phyloP scores from a whole-genome alignment of 2,113 vertebrate species.

The Rhagologus leucostigma region DNA sequence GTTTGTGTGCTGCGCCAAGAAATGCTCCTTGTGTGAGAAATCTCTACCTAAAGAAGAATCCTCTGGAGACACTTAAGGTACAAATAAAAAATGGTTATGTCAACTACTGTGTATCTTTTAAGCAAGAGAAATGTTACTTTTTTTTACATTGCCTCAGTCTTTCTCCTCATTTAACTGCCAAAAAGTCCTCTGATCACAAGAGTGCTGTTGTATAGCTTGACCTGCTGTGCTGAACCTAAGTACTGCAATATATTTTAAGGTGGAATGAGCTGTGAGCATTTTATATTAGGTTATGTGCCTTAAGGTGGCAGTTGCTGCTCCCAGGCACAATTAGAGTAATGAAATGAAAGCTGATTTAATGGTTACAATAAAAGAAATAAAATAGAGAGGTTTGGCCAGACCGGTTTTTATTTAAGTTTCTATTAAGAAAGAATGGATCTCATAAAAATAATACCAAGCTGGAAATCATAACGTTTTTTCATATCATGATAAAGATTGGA shows the following conservation, averaged over 20 bases:
- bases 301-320: constrained; percentile 22
- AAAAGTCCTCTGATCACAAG: constrained; percentile 51
- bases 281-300: constrained; percentile 36
- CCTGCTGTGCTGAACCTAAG: constrained; percentile 35
- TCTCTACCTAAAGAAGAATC: constrained; percentile 58
- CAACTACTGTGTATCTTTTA: constrained; percentile 63
- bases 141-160: constrained; percentile 15
- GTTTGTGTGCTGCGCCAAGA: constrained; percentile 52
- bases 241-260: constrained; percentile 61
- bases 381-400: not conserved
- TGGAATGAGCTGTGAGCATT: constrained; percentile 38
- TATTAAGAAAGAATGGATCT: not conserved
- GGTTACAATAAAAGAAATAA: constrained; percentile 23
- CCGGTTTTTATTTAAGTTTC: not conserved
- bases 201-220: constrained; percentile 39
- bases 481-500: not conserved
- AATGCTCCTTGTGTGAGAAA: constrained; percentile 49
- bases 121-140: constrained; percentile 56
- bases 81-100: constrained; percentile 69
- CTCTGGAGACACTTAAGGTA: constrained; percentile 64
- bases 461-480: not conserved
- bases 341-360: constrained; percentile 9
- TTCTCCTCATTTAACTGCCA: constrained; percentile 49
- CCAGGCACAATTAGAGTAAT: constrained; percentile 39
- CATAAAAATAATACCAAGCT: not conserved